Evolutionary conservation across 2,888 invertebrate species (phyloP), one percentile per base, ranked within the genome.

Genomic region (Vandiemenella viatica): DNA sequence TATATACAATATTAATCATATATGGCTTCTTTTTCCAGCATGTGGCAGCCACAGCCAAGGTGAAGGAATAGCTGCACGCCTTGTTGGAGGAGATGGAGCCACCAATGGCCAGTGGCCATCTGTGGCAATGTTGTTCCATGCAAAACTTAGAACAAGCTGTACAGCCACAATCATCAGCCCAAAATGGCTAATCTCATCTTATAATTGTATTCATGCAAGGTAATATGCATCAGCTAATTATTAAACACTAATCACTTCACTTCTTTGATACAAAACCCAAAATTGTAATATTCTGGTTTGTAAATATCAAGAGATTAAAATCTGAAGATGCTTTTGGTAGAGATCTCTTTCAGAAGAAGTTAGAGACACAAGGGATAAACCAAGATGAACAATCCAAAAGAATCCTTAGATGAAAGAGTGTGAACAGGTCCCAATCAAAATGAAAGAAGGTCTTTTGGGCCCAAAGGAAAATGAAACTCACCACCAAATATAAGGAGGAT

Each of bases 71-170:
- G 62, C 69, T 1, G 71, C 71, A 3, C 61, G 72, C 55, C 65
- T 72, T 32, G 69, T 68, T 4, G 73, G 72, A 37, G 73, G 71
- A 4, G 70, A 67, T 43, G 64, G 64, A 42, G 67, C 67, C 4
- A 65, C 68, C 7, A 66, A 67, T 50, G 70, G 70, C 4, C 73
- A 75, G 58, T 76, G 74, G 75, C 71, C 76, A 0, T 75, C 73
- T 46, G 66, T 77, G 1, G 71, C 72, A 16, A 60, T 77, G 19
- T 59, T 76, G 5, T 68, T 66, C 53, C 67, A 72, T 54, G 64
- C 64, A 26, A 64, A 63, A 53, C 61, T 60, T 22, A 65, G 67
- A 47, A 59, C 65, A 15, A 66, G 67, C 51, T 75, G 75, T 56
- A 71, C 72, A 1, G 68, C 70, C 4, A 70, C 68, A 37, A 56